These are phyloP conservation scores for Siniperca obscura DNA, from an alignment of 2,797 vertebrate genomes.

Conservation along the genomic window DNA sequence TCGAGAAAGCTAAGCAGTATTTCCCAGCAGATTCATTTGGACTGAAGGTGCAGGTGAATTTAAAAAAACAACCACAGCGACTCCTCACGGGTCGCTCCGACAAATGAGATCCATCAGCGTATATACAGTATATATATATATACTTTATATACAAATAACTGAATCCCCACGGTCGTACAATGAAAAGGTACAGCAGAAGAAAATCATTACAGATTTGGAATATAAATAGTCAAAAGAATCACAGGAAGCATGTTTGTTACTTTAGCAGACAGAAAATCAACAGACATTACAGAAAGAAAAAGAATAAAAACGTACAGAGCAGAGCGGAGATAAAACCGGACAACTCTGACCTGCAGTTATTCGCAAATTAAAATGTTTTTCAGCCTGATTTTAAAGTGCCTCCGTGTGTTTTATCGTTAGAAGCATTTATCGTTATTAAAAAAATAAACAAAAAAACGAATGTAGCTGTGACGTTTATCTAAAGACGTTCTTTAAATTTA, in stretches of 20 bases:
- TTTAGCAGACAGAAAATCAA: slow-evolving; percentile 49
- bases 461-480: not conserved
- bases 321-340: not conserved
- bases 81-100: no score
- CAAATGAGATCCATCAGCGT: not conserved
- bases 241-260: slow-evolving; percentile 72
- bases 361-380: not conserved
- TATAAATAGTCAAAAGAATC: slow-evolving; percentile 76
- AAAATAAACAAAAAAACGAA: not conserved
- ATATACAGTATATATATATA: slow-evolving; percentile 79
- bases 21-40: no score
- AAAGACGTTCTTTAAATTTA: no score
- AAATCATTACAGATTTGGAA: slow-evolving; percentile 61
- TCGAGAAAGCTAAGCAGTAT: no score
- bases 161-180: slow-evolving; percentile 86
- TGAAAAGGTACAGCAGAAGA: slow-evolving; percentile 85
- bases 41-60: no score
- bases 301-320: slow-evolving; percentile 32
- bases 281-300: slow-evolving; percentile 43
- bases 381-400: not conserved
- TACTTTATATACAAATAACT: slow-evolving; percentile 98
- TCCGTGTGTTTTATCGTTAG: not conserved
- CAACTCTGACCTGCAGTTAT: not conserved
- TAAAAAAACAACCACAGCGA: no score
- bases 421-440: not conserved